Conservation (phyloP, 2,888 invertebrate species). For the Rotaria socialis region DNA sequence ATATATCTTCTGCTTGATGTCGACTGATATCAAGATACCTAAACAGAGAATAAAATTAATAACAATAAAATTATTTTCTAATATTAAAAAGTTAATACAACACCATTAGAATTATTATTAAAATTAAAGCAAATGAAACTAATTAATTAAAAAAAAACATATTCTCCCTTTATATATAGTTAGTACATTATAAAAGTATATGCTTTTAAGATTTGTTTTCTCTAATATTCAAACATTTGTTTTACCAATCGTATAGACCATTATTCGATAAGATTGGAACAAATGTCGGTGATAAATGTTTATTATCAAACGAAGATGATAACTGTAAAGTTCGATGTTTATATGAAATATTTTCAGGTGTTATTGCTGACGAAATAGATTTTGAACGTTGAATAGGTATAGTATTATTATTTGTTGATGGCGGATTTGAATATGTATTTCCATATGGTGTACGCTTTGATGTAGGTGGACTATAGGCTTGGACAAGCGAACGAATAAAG, state of each 20-base stretch:
- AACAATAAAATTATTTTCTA: too few relatives aligned
- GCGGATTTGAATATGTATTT: not conserved
- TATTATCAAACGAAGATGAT: constrained; percentile 5
- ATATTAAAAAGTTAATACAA: not conserved
- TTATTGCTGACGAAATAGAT: constrained; percentile 8
- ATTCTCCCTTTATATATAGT: not conserved
- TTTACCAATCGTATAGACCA: constrained; percentile 1
- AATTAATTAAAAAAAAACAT: not conserved
- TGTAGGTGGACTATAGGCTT: not conserved
- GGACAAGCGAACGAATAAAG: not conserved
- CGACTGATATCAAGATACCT: constrained; percentile 2
- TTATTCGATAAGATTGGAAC: not conserved
- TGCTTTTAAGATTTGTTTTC: too few relatives aligned
- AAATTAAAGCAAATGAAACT: not conserved
- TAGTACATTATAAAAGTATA: too few relatives aligned
- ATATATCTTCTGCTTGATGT: not conserved
- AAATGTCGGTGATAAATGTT: not conserved
- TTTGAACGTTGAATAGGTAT: constrained; percentile 24
- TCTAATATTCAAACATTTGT: not conserved
- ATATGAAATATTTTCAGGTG: not conserved
- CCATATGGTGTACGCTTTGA: not conserved
- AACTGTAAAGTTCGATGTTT: constrained; percentile 1
- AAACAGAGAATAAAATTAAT: not conserved
- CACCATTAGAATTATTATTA: not conserved
- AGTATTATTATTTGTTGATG: not conserved